A percentile compares a stretch with the other conserved stretches of the same genome.
These are phyloP conservation scores for Acestrorhynchus altus DNA, from an alignment of 2,797 vertebrate species.

Conservation along the genomic window DNA sequence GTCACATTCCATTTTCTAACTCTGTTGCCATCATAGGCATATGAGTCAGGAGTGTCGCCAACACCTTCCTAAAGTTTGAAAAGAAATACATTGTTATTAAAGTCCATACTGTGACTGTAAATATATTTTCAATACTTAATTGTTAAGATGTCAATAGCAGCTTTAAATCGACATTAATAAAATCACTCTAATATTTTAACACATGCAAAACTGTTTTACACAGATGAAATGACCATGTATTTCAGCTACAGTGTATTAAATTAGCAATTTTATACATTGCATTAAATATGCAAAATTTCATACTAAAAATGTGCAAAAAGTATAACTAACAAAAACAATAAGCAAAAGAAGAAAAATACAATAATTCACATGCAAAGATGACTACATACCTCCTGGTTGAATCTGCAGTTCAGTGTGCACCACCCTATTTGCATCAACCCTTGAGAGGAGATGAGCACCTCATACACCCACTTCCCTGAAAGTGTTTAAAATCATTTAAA, in stretches of 20 bases:
- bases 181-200: too few species aligned
- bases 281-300: too few species aligned
- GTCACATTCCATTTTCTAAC: constrained; percentile 99
- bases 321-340: not conserved
- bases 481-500: constrained; percentile 13
- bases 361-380: not conserved
- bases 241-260: too few species aligned
- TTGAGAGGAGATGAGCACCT: constrained; percentile 98
- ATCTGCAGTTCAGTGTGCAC: constrained; percentile 96
- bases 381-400: constrained; percentile 92
- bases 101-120: too few species aligned
- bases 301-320: not conserved
- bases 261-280: too few species aligned
- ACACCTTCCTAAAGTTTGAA: constrained; percentile 86
- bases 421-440: constrained; percentile 99
- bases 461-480: constrained; percentile 95
- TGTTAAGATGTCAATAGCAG: too few species aligned
- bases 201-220: too few species aligned
- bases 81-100: too few species aligned
- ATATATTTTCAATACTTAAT: too few species aligned
- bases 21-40: constrained; percentile 95
- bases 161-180: too few species aligned
- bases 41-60: constrained; percentile 94
- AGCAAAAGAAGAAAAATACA: not conserved
- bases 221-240: too few species aligned